Evolutionary conservation across 2,797 vertebrate species (phyloP), one percentile per base, ranked within the genome.

Genomic region (Labroides dimidiatus): DNA sequence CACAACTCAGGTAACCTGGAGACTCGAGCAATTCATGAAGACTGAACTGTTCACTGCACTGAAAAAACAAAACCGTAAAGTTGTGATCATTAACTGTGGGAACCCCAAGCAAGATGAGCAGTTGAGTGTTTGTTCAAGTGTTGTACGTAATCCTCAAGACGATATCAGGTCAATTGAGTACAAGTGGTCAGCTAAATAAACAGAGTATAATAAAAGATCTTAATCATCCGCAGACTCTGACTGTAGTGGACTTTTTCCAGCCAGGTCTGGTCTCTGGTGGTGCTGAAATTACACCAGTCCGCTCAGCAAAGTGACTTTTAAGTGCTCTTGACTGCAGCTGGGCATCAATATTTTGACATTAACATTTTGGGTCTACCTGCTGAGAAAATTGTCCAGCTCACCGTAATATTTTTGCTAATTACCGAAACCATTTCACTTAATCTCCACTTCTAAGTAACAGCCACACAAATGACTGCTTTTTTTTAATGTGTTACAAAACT

Each of bases 341-440:
- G 16, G 15, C 30, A 50, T 27, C 36, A 47, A 42, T 59, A 54
- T 71, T 65, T 30, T 51, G 54, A 63, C 27, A 50, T 33, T 4
- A 69, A 59, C 10, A 39, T 20, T 37, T 56, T 50, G 10, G 11
- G 14, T 24, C 43, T 23, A 20, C 44, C 41, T 67, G 24, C 43
- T 45, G 48, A 15, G 65, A 47, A 66, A 74, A 74, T 64, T 4
- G 36, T 20, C 60, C 37, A 41, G 16, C 64, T 58, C 62, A 10
- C 56, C 20, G 47, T 48, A 33, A 55, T 58, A 4, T 48, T 50
- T 69, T 69, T 33, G 16, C 41, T 16, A 60, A 48, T 52, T 41
- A 54, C 21, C 37, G 13, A 39, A 39, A 39, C 10, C 37, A 39
- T 39, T n/a, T 64, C 24, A 19, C 10, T 5, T 5, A 21, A 48